phyloP scores from a whole-genome alignment of 2,888 invertebrate genomes.

The Rutpela maculata region DNA sequence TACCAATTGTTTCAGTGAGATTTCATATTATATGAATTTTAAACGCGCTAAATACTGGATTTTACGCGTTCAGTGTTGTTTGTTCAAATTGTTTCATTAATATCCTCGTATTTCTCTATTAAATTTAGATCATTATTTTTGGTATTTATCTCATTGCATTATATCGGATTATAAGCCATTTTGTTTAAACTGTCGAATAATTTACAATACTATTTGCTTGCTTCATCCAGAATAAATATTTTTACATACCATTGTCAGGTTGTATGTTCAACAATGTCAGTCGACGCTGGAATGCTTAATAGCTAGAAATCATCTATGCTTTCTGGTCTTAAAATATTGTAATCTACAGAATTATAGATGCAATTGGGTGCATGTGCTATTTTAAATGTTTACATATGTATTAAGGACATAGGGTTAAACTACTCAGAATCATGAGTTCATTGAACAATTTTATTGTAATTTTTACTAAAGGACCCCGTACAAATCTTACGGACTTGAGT shows the following conservation, averaged over 20 bases:
- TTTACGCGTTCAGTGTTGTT: slow-evolving; percentile 60
- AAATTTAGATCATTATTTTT: slow-evolving; percentile 53
- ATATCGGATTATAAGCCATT: slow-evolving; percentile 50
- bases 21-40: slow-evolving; percentile 60
- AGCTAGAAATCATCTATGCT: too few relatives aligned
- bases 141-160: slow-evolving; percentile 49
- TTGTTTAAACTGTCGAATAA: slow-evolving; percentile 15
- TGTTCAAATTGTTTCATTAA: slow-evolving; percentile 64
- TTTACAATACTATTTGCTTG: slow-evolving; percentile 6
- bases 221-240: neutral
- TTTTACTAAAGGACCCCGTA: too few relatives aligned
- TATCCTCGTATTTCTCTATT: slow-evolving; percentile 53
- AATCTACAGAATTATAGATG: too few relatives aligned
- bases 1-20: slow-evolving; percentile 60
- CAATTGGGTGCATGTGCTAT: too few relatives aligned
- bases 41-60: slow-evolving; percentile 61
- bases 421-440: too few relatives aligned
- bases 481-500: too few relatives aligned
- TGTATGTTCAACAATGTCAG: neutral
- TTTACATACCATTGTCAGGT: neutral
- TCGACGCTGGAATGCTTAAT: neutral
- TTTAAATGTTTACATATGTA: too few relatives aligned
- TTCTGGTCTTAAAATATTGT: too few relatives aligned
- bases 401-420: too few relatives aligned
- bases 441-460: too few relatives aligned